Percentiles rank a stretch among this genome's conserved stretches.
Evolutionary conservation across 2,797 vertebrate genomes (phyloP).

Genomic region (Rousettus madagascariensis): DNA sequence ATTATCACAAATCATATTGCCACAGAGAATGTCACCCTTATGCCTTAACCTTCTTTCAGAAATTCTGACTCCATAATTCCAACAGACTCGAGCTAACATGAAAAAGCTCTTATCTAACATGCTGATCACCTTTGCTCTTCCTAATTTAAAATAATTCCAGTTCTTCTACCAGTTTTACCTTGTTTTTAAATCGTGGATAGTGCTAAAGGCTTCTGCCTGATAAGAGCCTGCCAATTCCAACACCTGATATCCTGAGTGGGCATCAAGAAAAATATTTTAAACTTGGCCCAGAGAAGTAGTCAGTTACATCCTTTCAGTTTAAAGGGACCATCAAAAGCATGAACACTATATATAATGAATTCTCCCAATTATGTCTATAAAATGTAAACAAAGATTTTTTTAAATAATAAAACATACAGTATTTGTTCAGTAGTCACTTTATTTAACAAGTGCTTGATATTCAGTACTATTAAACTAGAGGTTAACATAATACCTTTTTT

Average conservation of each 20-base stretch:
- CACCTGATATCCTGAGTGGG: neutral
- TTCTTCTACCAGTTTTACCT: neutral
- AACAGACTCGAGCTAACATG: neutral
- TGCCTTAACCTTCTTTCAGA: neutral
- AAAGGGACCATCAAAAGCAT: neutral
- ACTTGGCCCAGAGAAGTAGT: neutral
- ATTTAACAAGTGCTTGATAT: neutral
- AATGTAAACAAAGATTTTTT: neutral
- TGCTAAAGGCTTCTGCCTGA: neutral
- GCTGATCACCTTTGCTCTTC: neutral
- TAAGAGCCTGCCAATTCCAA: neutral
- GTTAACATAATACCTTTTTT: neutral
- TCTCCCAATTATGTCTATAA: neutral
- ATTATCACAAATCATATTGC: neutral
- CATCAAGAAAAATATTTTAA: slow-evolving; percentile 18
- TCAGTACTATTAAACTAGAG: neutral
- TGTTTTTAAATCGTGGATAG: neutral
- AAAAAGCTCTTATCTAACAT: neutral
- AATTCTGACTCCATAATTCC: neutral
- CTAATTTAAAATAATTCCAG: neutral
- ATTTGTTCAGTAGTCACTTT: neutral
- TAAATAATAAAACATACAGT: neutral
- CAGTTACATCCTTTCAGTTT: slow-evolving; percentile 8
- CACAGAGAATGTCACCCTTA: neutral
- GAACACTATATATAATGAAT: neutral